Conservation (phyloP, 2,113 vertebrate species). For the Grallaria varia region DNA sequence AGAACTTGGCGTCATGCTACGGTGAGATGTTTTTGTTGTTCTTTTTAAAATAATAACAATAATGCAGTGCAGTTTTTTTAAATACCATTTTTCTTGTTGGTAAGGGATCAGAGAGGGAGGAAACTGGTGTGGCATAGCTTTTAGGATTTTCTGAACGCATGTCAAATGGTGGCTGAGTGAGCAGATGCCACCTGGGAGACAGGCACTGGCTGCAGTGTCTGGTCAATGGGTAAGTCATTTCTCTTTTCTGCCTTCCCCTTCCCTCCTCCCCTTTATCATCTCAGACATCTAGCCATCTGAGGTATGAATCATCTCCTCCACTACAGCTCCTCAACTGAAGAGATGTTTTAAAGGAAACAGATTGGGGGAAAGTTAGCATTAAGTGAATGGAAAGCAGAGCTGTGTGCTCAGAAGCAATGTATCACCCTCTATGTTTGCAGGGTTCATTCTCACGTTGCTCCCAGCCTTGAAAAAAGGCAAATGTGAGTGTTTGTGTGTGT, state of each 20-base stretch:
- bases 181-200: not conserved
- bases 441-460: not conserved
- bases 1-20: not conserved
- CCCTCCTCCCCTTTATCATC: not conserved
- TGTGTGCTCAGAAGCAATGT: not conserved
- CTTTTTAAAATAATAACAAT: not conserved
- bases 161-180: not conserved
- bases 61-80: not conserved
- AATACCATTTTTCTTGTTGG: not conserved
- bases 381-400: not conserved
- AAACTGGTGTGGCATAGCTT: not conserved
- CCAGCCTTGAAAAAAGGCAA: not conserved
- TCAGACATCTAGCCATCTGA: not conserved
- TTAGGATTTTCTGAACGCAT: not conserved
- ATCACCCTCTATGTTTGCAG: not conserved
- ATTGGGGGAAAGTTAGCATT: not conserved
- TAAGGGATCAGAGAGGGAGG: not conserved
- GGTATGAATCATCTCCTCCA: conserved; percentile 24
- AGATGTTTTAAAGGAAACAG: not conserved
- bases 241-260: not conserved
- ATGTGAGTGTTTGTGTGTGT: fast-evolving
- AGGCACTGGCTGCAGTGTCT: not conserved
- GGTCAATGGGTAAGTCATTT: not conserved
- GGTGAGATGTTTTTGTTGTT: not conserved
- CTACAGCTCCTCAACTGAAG: not conserved